Conservation (phyloP, 1,140 invertebrate species). For the Mylabris phalerata region DNA sequence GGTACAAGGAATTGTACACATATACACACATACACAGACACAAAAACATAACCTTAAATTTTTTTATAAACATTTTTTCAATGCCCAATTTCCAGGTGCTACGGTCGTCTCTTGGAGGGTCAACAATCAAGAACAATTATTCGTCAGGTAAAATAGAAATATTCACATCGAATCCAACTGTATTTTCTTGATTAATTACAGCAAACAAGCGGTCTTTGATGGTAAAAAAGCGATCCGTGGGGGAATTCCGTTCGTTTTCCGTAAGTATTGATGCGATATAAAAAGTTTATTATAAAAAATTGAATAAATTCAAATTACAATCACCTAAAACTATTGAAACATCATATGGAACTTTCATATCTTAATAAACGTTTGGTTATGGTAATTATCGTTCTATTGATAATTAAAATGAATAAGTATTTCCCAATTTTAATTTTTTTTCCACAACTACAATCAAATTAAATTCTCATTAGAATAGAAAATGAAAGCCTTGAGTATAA, state of each 20-base stretch:
- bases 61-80: slow-evolving; percentile 36
- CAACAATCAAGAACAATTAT: slow-evolving; percentile 90
- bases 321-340: too few species aligned
- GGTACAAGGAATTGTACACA: slow-evolving; percentile 11
- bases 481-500: not conserved
- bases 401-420: not conserved
- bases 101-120: slow-evolving; percentile 92
- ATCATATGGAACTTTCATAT: too few species aligned
- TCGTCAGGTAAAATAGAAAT: slow-evolving; percentile 65
- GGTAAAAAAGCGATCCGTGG: slow-evolving; percentile 91
- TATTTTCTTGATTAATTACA: slow-evolving; percentile 48
- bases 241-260: slow-evolving; percentile 93
- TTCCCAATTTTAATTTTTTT: too few species aligned
- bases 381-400: not conserved
- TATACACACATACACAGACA: slow-evolving; percentile 31
- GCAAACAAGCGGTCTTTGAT: slow-evolving; percentile 91
- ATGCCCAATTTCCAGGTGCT: slow-evolving; percentile 60
- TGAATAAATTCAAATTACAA: too few species aligned
- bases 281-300: not conserved
- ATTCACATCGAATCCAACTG: slow-evolving; percentile 4
- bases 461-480: not conserved
- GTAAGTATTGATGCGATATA: slow-evolving; percentile 59
- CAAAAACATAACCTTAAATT: slow-evolving; percentile 41
- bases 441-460: too few species aligned
- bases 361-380: not conserved